These are phyloP conservation scores for Pachyrhynchus sulphureomaculatus DNA, from an alignment of 1,140 invertebrate genomes.

Conservation along the genomic window DNA sequence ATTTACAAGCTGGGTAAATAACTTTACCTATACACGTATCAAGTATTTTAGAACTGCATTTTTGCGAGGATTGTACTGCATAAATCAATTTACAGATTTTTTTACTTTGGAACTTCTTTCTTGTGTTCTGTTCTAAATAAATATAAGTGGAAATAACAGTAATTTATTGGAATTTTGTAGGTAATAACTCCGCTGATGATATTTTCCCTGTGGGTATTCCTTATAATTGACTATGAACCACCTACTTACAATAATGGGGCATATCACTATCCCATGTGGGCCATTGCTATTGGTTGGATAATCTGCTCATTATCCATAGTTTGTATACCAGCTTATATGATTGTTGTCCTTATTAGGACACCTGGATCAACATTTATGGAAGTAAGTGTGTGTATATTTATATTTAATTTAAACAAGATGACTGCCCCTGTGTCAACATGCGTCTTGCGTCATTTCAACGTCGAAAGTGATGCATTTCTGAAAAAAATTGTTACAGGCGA, in stretches of 20 bases:
- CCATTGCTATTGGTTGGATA: conserved; percentile 82
- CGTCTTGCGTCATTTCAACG: neutral
- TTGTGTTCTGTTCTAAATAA: too few species aligned
- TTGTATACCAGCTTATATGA: conserved; percentile 82
- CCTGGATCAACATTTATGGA: conserved; percentile 70
- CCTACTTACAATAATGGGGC: conserved; percentile 76
- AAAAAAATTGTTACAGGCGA: too few species aligned
- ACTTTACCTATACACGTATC: too few species aligned
- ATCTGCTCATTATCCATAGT: conserved; percentile 78
- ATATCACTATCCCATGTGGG: conserved; percentile 82
- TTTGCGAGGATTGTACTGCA: too few species aligned
- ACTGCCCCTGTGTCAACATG: neutral
- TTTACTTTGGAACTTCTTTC: too few species aligned
- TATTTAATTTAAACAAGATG: neutral
- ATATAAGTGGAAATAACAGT: too few species aligned
- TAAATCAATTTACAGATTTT: too few species aligned
- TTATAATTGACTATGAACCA: conserved; percentile 81
- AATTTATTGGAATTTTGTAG: neutral
- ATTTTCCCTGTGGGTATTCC: conserved; percentile 83
- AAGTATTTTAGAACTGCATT: too few species aligned
- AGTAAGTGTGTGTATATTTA: conserved; percentile 65
- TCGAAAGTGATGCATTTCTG: too few species aligned
- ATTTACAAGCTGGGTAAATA: too few species aligned
- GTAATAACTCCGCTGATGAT: conserved; percentile 74
- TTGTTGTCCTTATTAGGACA: conserved; percentile 69